phyloP scores from a whole-genome alignment of 2,888 invertebrate species.

The Calliopum simillimum region DNA sequence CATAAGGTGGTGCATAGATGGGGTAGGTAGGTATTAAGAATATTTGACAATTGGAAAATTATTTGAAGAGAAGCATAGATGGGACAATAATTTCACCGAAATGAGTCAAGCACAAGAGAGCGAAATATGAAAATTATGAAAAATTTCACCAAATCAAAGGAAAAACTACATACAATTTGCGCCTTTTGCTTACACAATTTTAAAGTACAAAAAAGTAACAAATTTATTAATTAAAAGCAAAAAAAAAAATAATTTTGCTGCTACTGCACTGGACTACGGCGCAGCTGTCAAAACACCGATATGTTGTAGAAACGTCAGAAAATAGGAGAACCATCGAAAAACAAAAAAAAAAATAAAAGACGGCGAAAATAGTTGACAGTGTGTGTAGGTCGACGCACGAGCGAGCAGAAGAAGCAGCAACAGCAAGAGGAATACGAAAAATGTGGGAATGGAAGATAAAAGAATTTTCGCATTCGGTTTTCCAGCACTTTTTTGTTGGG shows the following conservation, averaged over 20 bases:
- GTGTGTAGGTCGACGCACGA: slow-evolving; percentile 33
- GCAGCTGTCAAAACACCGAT: slow-evolving; percentile 26
- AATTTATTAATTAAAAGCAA: too few relatives aligned
- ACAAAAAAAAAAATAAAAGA: neutral
- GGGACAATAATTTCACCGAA: too few relatives aligned
- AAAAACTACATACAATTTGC: neutral
- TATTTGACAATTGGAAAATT: slow-evolving; percentile 15
- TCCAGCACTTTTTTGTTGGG: neutral
- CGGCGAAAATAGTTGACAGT: slow-evolving; percentile 14
- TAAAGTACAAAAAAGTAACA: too few relatives aligned
- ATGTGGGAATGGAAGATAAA: neutral
- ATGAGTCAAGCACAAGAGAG: neutral
- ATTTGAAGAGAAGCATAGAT: slow-evolving; percentile 5
- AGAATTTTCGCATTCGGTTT: slow-evolving; percentile 15
- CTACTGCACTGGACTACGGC: slow-evolving; percentile 17
- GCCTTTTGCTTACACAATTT: too few relatives aligned
- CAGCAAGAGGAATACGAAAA: slow-evolving; percentile 24
- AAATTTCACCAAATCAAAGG: neutral
- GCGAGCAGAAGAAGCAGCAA: slow-evolving; percentile 29
- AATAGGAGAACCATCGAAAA: slow-evolving; percentile 14
- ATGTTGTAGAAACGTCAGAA: slow-evolving; percentile 19
- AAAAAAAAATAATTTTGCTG: neutral
- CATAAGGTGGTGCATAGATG: too few relatives aligned
- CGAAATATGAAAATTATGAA: neutral
- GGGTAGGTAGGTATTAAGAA: too few relatives aligned